Evolutionary conservation across 2,113 vertebrate genomes (phyloP), one percentile per base, ranked within the genome.

Genomic region (Thinocorus orbignyianus): DNA sequence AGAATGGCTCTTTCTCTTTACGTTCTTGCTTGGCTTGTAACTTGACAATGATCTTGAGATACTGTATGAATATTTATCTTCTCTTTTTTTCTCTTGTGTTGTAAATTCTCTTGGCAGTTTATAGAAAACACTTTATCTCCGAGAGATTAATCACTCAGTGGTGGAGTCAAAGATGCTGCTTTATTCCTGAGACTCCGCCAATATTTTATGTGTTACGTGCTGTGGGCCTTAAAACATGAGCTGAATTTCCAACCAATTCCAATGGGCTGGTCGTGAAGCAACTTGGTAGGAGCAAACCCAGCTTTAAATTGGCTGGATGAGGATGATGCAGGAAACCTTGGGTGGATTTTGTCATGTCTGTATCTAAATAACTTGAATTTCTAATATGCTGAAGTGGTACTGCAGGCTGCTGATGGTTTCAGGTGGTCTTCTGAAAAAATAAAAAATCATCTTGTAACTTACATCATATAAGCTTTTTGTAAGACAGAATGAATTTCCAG

Each of bases 111-210:
- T 85, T 76, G 24, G 11, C 14, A 41, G 16, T 62, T 96, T 70
- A 55, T 25, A 64, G 69, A 62, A 91, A 88, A 35, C 3, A 23
- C 41, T 30, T 61, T 49, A 19, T 87, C 9, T 42, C 68, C 42
- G 49, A 83, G 57, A 57, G n/a, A 23, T 76, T 39, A 64, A 33
- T 81, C 77, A 30, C 19, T 44, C 20, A 71, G 71, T 7, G 25
- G 8, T 5, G 7, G 6, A 68, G 10, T 54, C 14, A 71, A 69
- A 61, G 16, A 15, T 39, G 6, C 2, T 16, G 1, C 0, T 28
- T 6, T 37, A 13, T 73, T 83, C 15, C 66, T 70, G 42, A 54
- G 19, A 17, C 17, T 35, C 33, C 24, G 26, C 30, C 48, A 22
- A 74, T 2, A 1, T 68, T 74, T 55, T 52, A 14, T 4, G 1